phyloP scores from a whole-genome alignment of 2,797 vertebrate genomes.

The Pelodytes ibericus region DNA sequence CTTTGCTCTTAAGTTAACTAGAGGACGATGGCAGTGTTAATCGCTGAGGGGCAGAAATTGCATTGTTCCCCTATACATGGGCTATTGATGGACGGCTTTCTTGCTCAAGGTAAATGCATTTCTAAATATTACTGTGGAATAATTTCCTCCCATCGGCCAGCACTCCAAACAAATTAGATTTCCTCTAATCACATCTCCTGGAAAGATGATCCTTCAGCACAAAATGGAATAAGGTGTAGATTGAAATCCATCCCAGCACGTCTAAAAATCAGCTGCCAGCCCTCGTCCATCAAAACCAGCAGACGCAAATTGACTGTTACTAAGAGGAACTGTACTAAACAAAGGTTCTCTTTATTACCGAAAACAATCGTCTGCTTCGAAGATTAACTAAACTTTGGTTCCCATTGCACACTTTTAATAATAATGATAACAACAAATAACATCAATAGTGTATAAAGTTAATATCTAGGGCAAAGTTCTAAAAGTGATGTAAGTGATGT shows the following conservation, averaged over 20 bases:
- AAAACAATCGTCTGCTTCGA: background rate
- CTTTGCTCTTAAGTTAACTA: conserved; percentile 1
- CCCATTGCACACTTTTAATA: too few species aligned
- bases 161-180: conserved; percentile 80
- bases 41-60: conserved; percentile 69
- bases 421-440: too few species aligned
- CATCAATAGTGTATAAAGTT: too few species aligned
- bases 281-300: conserved; percentile 28
- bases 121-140: conserved; percentile 78
- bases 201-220: conserved; percentile 69
- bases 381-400: too few species aligned
- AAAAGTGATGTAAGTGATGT: too few species aligned
- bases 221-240: conserved; percentile 59
- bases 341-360: conserved; percentile 23
- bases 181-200: conserved; percentile 76
- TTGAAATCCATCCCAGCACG: conserved; percentile 16
- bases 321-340: conserved; percentile 32
- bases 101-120: conserved; percentile 74
- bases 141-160: conserved; percentile 74
- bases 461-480: too few species aligned
- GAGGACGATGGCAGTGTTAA: conserved; percentile 57
- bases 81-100: conserved; percentile 63
- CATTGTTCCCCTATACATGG: conserved; percentile 64
- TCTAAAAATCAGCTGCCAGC: conserved; percentile 30
- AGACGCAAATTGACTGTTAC: conserved; percentile 4